phyloP scores from a whole-genome alignment of 2,888 invertebrate species.

The Pogonocherus hispidulus region DNA sequence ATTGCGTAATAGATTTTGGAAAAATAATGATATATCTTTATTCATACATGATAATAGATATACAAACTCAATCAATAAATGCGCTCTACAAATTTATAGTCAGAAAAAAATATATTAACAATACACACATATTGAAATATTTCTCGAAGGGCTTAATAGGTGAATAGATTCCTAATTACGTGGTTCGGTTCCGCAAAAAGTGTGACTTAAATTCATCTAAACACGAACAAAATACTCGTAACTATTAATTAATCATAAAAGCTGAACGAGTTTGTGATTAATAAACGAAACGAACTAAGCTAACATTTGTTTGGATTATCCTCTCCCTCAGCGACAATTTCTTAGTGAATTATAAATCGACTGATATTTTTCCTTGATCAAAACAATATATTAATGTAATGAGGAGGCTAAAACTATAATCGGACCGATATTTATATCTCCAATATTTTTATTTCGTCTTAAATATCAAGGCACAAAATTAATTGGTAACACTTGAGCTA shows the following conservation, averaged over 20 bases:
- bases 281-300: conserved; percentile 25
- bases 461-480: too few relatives aligned
- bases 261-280: conserved; percentile 9
- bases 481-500: too few relatives aligned
- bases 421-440: not conserved
- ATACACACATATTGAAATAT: too few relatives aligned
- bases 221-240: not conserved
- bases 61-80: too few relatives aligned
- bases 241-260: conserved; percentile 24
- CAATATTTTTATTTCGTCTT: not conserved
- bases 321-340: conserved; percentile 14
- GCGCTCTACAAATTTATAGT: too few relatives aligned
- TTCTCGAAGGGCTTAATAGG: too few relatives aligned
- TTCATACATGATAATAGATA: too few relatives aligned
- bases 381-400: conserved; percentile 12
- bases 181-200: not conserved
- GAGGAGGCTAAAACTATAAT: conserved; percentile 3
- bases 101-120: too few relatives aligned
- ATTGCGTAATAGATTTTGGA: too few relatives aligned
- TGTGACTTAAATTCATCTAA: conserved; percentile 13
- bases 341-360: conserved; percentile 21
- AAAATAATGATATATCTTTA: too few relatives aligned
- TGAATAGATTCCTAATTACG: conserved; percentile 7
- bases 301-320: conserved; percentile 28
- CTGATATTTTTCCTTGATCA: conserved; percentile 18